These are phyloP conservation scores for Pocillopora verrucosa DNA, from an alignment of 64 coral and sea anemone genomes.

Conservation along the genomic window DNA sequence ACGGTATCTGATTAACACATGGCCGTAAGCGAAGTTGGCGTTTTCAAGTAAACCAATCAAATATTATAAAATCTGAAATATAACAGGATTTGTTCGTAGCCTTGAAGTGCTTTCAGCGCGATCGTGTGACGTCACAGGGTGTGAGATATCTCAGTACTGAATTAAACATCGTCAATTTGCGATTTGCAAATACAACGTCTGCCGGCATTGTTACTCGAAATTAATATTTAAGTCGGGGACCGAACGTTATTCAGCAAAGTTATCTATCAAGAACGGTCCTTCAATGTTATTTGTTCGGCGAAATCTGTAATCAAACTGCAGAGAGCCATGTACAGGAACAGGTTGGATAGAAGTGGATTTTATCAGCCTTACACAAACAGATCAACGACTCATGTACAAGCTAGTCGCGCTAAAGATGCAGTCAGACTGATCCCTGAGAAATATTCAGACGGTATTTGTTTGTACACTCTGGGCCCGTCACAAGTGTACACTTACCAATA, in stretches of 20 bases:
- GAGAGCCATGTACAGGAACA: constrained; percentile 7
- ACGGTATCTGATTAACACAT: neutral
- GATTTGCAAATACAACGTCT: constrained; percentile 11
- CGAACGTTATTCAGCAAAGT: neutral
- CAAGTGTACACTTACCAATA: constrained; percentile 30
- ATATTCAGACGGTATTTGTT: constrained; percentile 27
- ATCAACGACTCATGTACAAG: neutral
- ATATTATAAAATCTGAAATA: neutral
- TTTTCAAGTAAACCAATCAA: neutral
- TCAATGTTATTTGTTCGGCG: neutral
- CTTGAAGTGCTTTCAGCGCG: neutral
- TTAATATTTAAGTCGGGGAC: neutral
- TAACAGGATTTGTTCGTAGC: neutral
- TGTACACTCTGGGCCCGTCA: constrained; percentile 8
- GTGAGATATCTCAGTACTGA: neutral
- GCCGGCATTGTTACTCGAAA: neutral
- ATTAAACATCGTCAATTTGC: constrained; percentile 7
- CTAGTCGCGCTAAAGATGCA: neutral
- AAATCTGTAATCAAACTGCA: neutral
- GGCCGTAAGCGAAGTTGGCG: neutral
- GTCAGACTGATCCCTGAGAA: neutral
- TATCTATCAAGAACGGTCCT: neutral
- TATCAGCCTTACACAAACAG: neutral
- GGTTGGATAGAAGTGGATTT: neutral
- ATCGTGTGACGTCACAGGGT: constrained; percentile 4